Evolutionary conservation across 1,140 invertebrate species (phyloP).

Genomic region (Drosophila elegans): DNA sequence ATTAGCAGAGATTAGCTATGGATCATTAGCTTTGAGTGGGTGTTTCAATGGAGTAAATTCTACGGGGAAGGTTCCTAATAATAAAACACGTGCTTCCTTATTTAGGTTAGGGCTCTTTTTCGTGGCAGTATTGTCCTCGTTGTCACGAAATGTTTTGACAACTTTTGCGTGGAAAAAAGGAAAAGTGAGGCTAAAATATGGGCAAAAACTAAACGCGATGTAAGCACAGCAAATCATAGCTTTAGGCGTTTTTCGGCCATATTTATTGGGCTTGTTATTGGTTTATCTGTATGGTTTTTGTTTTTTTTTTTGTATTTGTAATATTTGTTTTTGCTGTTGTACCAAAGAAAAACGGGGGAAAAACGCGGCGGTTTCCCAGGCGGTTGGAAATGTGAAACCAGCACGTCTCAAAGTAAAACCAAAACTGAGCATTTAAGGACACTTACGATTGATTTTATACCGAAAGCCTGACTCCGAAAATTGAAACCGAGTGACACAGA

Average conservation of each 20-base stretch:
- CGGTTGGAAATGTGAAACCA: slow-evolving; percentile 52
- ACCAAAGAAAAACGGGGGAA: slow-evolving; percentile 51
- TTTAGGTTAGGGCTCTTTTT: slow-evolving; percentile 50
- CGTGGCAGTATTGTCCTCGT: slow-evolving; percentile 25
- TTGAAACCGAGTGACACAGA: slow-evolving; percentile 64
- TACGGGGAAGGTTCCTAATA: slow-evolving; percentile 1
- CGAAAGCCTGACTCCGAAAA: slow-evolving; percentile 56
- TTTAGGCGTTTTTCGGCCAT: slow-evolving; percentile 29
- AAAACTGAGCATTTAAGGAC: slow-evolving; percentile 83
- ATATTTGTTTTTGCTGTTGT: slow-evolving; percentile 43
- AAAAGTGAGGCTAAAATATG: slow-evolving; percentile 26
- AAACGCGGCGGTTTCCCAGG: slow-evolving; percentile 43
- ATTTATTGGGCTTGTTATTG: slow-evolving; percentile 41
- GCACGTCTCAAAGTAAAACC: slow-evolving; percentile 69
- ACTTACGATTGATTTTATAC: slow-evolving; percentile 84
- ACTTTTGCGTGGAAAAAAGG: slow-evolving; percentile 29
- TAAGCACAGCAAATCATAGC: slow-evolving; percentile 40
- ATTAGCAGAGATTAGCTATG: slow-evolving; percentile 57
- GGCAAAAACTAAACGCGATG: slow-evolving; percentile 42
- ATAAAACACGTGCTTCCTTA: slow-evolving; percentile 46
- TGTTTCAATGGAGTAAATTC: slow-evolving; percentile 13
- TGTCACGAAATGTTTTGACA: slow-evolving; percentile 51
- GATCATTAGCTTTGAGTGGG: slow-evolving; percentile 56
- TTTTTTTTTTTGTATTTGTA: slow-evolving; percentile 17
- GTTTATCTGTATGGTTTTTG: slow-evolving; percentile 17